Percentiles rank a stretch among this genome's conserved stretches.
Conservation (phyloP, 2,797 vertebrate species). For the Halcyon smyrnensis region DNA sequence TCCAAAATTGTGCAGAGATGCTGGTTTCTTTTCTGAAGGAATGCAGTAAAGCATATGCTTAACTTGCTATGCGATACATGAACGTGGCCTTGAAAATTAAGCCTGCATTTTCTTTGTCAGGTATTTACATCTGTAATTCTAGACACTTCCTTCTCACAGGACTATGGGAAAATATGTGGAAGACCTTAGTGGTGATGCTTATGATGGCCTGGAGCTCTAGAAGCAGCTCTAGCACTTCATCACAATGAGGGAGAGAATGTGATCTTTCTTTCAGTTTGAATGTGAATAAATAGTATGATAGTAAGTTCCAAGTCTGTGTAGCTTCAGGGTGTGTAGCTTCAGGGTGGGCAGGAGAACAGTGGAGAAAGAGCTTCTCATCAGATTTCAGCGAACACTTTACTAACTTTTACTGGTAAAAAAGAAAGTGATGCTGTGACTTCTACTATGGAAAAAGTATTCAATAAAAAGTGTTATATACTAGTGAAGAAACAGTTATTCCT, state of each 20-base stretch:
- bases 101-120: neutral
- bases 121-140: neutral
- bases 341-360: neutral
- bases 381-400: neutral
- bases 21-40: neutral
- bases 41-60: neutral
- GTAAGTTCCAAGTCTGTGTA: neutral
- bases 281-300: neutral
- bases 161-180: neutral
- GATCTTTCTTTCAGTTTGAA: neutral
- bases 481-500: neutral
- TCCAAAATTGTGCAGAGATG: neutral
- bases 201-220: neutral
- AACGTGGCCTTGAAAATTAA: neutral
- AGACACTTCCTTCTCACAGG: neutral
- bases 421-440: neutral
- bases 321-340: neutral
- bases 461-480: neutral
- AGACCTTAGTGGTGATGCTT: neutral
- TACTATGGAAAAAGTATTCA: neutral
- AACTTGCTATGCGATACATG: neutral
- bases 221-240: neutral
- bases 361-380: neutral
- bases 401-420: neutral
- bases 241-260: neutral